Base-by-base conservation (phyloP, 2,888 invertebrate genomes). In the Nycteola revayana region DNA sequence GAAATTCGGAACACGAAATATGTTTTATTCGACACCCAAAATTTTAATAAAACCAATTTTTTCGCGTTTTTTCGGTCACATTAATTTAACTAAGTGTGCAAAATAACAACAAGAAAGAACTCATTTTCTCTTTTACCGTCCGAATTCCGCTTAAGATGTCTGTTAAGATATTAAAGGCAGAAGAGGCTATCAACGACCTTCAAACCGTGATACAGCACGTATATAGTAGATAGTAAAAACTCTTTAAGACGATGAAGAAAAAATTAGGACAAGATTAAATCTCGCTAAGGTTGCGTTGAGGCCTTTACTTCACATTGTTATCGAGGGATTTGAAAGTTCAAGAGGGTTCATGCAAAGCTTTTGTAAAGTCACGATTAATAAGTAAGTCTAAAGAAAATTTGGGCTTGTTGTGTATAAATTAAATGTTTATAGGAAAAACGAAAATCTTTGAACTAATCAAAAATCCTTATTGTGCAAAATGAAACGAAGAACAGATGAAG, bases 111-210 rank as follows among this genome's bases (percentile, higher is more conserved):
- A 42, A 49, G 58, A 57, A 42, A 49, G 58, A 57, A 56, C 60
- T 49, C 33, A 57, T 58, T 57, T 58, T 51, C 44, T 53, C 34
- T 49, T 62, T 65, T 60, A 60, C 55, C 57, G 49, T 48, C 48
- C 54, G 63, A 60, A 66, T 61, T 57, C 47, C 32, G 34, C 45
- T 43, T 54, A 36, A 70, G 51, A 65, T 62, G 54, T 61, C 61
- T 68, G 63, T 67, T 66, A 63, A 61, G 61, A 64, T 75, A 67
- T 72, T 69, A 63, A 67, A 66, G 64, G 60, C 41, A 60, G 33
- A 59, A 63, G 64, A 49, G 56, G 47, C 56, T 55, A 66, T 71
- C 54, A 55, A 63, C 62, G 51, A 50, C 37, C 43, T 54, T 41
- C 37, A 48, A 49, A 42, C 27, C 42, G 53, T 60, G 69, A 66